phyloP scores from a whole-genome alignment of 1,140 invertebrate genomes.

The Leptinotarsa undecemlineata region DNA sequence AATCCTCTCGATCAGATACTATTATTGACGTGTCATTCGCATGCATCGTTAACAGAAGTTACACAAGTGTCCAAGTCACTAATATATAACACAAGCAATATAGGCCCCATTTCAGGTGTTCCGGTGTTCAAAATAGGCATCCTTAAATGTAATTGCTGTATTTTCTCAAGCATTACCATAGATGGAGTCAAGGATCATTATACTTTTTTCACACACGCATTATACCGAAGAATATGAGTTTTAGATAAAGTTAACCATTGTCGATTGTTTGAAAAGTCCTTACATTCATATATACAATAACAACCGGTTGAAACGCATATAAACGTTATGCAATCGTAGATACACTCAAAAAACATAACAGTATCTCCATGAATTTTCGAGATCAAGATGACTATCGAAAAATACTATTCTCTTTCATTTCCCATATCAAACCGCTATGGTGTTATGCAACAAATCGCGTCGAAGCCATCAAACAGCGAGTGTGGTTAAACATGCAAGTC shows the following conservation, averaged over 20 bases:
- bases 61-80: too few species aligned
- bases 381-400: neutral
- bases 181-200: too few species aligned
- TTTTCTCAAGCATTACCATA: too few species aligned
- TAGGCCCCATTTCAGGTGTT: too few species aligned
- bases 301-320: neutral
- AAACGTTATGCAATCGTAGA: neutral
- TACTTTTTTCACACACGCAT: too few species aligned
- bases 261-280: neutral
- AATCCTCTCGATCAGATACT: too few species aligned
- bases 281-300: neutral
- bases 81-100: too few species aligned
- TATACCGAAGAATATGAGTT: too few species aligned
- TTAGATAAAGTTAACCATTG: neutral
- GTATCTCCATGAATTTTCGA: neutral
- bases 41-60: too few species aligned
- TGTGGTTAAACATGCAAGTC: neutral
- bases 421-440: neutral
- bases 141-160: too few species aligned
- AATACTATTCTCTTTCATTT: neutral
- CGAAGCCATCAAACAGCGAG: neutral
- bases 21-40: too few species aligned
- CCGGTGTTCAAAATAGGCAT: too few species aligned
- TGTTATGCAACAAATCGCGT: neutral
- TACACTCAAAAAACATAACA: neutral